Conservation (phyloP, 2,113 vertebrate genomes). For the Condylura cristata region DNA sequence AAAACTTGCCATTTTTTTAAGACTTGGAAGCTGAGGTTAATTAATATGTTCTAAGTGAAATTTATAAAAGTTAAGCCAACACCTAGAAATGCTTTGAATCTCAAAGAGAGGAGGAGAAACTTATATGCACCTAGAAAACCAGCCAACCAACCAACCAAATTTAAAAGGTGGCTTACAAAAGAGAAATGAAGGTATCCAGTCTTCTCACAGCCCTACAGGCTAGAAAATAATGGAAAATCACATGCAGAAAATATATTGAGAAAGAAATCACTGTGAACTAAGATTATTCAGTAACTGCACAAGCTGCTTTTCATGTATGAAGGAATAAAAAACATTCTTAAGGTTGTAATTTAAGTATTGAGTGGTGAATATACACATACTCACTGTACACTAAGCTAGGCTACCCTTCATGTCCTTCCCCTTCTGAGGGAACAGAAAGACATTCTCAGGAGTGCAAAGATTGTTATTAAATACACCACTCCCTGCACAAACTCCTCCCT, state of each 20-base stretch:
- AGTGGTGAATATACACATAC: background rate
- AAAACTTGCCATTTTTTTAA: slow-evolving; percentile 10
- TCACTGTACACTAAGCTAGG: background rate
- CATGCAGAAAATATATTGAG: background rate
- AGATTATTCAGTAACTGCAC: background rate
- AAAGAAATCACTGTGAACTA: background rate
- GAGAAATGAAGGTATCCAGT: background rate
- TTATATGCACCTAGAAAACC: background rate
- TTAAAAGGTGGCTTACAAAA: background rate
- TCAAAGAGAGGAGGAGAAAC: background rate
- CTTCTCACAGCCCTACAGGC: background rate
- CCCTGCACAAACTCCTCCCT: rapidly evolving
- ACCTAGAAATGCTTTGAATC: slow-evolving; percentile 5
- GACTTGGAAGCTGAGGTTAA: background rate
- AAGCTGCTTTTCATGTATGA: background rate
- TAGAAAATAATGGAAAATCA: background rate
- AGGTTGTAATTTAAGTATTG: background rate
- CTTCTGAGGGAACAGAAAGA: background rate
- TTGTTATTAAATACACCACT: background rate
- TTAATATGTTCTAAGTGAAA: background rate
- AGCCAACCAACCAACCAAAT: background rate
- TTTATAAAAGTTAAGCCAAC: background rate
- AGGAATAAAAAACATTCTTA: background rate
- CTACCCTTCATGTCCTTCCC: background rate
- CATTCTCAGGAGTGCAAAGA: background rate